Evolutionary conservation across 2,113 vertebrate species (phyloP).

Genomic region (Rattus rattus): DNA sequence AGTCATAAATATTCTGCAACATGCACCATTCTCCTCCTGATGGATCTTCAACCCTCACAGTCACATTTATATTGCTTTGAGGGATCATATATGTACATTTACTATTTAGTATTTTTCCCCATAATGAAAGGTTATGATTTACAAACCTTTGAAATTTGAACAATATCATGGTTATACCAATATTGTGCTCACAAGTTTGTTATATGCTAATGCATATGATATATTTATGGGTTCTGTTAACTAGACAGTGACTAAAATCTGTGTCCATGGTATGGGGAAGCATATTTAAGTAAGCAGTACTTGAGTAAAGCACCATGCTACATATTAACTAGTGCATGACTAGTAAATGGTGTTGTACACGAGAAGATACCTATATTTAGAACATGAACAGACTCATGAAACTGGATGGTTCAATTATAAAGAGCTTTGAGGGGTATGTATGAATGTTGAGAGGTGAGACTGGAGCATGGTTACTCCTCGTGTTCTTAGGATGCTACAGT

Average conservation of each 20-base stretch:
- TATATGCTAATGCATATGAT: background rate
- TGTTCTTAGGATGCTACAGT: accelerated
- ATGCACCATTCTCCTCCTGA: background rate
- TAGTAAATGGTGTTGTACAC: background rate
- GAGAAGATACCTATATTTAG: background rate
- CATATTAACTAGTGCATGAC: background rate
- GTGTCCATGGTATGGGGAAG: background rate
- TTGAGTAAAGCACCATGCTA: background rate
- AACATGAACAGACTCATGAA: background rate
- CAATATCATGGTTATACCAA: background rate
- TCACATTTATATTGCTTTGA: background rate
- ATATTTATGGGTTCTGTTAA: background rate
- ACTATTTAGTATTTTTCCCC: background rate
- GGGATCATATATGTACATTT: background rate
- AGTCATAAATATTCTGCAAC: background rate
- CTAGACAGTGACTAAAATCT: background rate
- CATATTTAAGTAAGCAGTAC: background rate
- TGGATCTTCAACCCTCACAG: constrained; percentile 33
- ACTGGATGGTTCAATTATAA: background rate
- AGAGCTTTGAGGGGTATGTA: background rate
- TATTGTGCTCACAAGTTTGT: background rate
- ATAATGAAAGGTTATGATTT: background rate
- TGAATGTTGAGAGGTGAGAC: background rate
- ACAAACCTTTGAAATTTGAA: background rate
- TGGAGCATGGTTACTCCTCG: background rate